Percentiles rank a stretch among this genome's conserved stretches.
Evolutionary conservation across 2,113 vertebrate genomes (phyloP).

Genomic region (Lepus europaeus): DNA sequence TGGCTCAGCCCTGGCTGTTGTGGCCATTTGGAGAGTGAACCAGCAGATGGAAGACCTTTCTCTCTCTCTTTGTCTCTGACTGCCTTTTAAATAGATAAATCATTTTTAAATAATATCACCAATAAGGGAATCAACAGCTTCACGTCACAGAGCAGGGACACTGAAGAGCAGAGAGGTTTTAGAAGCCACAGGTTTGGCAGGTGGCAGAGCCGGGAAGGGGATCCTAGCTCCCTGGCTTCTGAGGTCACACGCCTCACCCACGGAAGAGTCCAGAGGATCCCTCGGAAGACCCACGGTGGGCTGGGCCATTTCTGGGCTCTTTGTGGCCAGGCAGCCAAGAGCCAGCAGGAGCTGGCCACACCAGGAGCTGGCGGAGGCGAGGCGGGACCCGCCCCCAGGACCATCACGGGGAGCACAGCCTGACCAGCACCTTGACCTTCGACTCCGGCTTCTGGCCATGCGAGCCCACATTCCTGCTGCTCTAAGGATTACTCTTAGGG

Average conservation of each 20-base stretch:
- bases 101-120: no score
- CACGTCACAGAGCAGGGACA: background rate
- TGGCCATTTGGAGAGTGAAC: no score
- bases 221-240: background rate
- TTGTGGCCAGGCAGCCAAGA: background rate
- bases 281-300: background rate
- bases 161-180: background rate
- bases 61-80: no score
- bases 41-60: no score
- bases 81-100: no score
- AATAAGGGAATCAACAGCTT: background rate
- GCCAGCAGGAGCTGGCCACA: background rate
- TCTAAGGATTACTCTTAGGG: fast-evolving
- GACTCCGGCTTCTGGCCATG: background rate
- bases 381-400: no score
- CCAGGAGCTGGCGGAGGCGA: background rate
- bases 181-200: background rate
- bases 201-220: background rate
- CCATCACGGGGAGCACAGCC: no score
- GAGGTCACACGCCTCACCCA: background rate
- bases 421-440: background rate
- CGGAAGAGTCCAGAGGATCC: background rate
- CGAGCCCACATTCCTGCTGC: background rate
- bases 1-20: no score
- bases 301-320: background rate